Percentiles rank a stretch among this genome's conserved stretches.
Conservation (phyloP, 64 coral and sea anemone genomes). For the Montipora foliosa region DNA sequence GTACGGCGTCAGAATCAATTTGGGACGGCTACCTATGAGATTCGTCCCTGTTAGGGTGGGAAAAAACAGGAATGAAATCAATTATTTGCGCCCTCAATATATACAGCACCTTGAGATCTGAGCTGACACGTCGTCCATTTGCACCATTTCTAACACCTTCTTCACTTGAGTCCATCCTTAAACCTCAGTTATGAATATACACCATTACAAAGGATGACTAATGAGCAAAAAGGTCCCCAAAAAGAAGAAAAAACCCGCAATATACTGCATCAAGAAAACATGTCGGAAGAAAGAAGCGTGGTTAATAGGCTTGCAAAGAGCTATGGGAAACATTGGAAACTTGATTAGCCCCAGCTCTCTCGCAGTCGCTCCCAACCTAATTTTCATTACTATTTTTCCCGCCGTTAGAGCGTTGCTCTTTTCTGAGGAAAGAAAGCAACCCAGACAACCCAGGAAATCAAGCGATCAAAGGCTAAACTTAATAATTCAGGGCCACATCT, state of each 20-base stretch:
- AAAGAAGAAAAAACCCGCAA: neutral
- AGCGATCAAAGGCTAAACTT: too few species aligned
- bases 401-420: too few species aligned
- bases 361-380: too few species aligned
- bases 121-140: neutral
- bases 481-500: too few species aligned
- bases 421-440: too few species aligned
- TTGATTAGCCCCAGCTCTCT: too few species aligned
- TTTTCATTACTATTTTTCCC: too few species aligned
- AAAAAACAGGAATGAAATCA: neutral
- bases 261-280: neutral
- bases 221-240: neutral
- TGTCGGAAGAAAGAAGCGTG: constrained; percentile 9
- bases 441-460: too few species aligned
- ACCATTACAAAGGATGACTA: neutral
- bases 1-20: too few species aligned
- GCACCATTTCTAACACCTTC: constrained; percentile 7
- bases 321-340: too few species aligned
- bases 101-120: constrained; percentile 13
- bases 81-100: neutral
- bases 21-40: too few species aligned
- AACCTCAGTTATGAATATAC: neutral
- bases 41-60: too few species aligned
- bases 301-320: neutral
- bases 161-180: constrained; percentile 7